Conservation (phyloP, 2,888 invertebrate genomes). For the Chrysolina oricalcia region DNA sequence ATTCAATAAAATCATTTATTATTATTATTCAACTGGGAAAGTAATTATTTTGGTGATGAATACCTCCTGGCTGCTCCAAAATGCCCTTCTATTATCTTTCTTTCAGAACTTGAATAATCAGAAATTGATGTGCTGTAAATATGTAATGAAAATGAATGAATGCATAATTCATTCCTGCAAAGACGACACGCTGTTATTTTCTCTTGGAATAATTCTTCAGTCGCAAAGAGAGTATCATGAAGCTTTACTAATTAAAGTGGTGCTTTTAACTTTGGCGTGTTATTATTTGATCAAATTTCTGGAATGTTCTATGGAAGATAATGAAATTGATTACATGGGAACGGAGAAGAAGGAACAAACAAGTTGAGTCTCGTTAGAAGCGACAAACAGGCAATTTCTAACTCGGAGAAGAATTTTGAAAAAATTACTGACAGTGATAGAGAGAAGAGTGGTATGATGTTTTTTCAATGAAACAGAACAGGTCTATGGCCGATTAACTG, state of each 20-base stretch:
- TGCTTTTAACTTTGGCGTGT: background rate
- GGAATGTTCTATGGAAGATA: background rate
- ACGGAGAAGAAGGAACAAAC: background rate
- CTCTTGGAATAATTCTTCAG: background rate
- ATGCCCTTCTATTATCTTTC: too few relatives aligned
- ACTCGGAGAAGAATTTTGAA: background rate
- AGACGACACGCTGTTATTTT: background rate
- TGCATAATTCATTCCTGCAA: too few relatives aligned
- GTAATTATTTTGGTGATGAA: too few relatives aligned
- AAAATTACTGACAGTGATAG: background rate
- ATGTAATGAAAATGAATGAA: too few relatives aligned
- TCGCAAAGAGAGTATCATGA: background rate
- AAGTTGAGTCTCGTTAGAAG: background rate
- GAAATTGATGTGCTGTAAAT: too few relatives aligned
- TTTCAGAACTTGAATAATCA: too few relatives aligned
- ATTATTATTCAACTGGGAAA: too few relatives aligned
- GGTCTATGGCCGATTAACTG: too few relatives aligned
- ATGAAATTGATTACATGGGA: background rate
- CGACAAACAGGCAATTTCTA: background rate
- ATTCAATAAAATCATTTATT: too few relatives aligned
- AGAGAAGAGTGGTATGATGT: background rate
- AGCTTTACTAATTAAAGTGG: background rate
- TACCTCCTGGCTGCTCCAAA: too few relatives aligned
- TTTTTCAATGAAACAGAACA: too few relatives aligned
- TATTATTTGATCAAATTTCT: background rate